A percentile compares a stretch with the other conserved stretches of the same genome.
Conservation (phyloP, 1,140 invertebrate species). For the Anastrepha ludens region DNA sequence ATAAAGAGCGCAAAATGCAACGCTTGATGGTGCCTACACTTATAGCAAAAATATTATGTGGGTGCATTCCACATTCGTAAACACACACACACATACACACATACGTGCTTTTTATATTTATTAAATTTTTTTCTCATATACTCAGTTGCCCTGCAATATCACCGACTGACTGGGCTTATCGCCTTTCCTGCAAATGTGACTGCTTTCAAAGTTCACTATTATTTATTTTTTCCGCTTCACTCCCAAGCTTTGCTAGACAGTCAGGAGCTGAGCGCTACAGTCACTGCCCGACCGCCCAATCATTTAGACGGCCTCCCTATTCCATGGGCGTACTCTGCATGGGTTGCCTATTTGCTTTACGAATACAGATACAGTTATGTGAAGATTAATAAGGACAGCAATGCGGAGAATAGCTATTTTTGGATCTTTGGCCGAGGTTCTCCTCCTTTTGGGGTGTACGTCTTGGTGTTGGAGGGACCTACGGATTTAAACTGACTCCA, state of each 20-base stretch:
- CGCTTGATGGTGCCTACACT: no score
- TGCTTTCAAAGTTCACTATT: slow-evolving; percentile 35
- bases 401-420: no score
- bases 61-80: neutral
- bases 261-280: neutral
- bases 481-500: no score
- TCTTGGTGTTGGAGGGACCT: no score
- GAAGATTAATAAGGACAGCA: no score
- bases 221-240: neutral
- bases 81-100: neutral
- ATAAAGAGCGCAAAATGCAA: no score
- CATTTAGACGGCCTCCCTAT: neutral
- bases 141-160: neutral
- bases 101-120: neutral
- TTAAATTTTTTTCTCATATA: neutral
- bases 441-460: no score
- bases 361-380: no score
- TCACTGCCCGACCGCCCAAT: neutral
- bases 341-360: neutral
- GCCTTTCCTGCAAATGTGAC: slow-evolving; percentile 18
- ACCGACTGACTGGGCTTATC: neutral
- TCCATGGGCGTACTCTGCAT: neutral
- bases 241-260: neutral
- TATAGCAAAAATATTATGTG: neutral
- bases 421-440: no score